Conservation (phyloP, 2,113 vertebrate species). For the Promerops cafer region DNA sequence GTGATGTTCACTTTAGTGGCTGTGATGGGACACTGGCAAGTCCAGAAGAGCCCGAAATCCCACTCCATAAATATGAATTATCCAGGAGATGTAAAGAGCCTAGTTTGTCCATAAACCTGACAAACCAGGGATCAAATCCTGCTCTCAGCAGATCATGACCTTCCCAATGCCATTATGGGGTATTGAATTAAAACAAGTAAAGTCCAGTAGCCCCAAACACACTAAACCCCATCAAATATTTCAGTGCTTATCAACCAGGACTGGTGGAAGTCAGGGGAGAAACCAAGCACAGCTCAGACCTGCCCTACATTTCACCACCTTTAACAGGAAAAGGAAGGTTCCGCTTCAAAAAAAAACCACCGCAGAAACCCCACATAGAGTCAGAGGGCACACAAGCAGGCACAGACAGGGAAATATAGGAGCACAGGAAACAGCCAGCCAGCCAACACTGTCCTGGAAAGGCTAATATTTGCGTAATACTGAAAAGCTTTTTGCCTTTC, state of each 20-base stretch:
- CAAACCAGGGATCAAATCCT: neutral
- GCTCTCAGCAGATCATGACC: neutral
- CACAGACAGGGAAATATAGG: neutral
- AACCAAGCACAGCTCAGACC: neutral
- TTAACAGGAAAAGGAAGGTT: neutral
- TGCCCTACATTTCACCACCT: neutral
- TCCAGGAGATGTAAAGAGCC: neutral
- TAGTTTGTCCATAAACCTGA: neutral
- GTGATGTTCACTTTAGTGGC: neutral
- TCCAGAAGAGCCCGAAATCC: neutral
- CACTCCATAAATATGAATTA: neutral
- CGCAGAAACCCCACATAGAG: neutral
- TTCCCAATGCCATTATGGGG: neutral
- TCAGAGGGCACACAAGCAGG: neutral
- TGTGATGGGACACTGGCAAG: neutral
- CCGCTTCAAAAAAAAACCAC: neutral
- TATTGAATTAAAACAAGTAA: neutral
- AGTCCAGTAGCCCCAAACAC: neutral
- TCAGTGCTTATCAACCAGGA: neutral
- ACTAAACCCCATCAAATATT: neutral
- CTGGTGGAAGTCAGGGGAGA: neutral
- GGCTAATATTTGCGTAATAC: neutral
- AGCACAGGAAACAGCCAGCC: neutral
- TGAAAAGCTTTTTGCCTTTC: slow-evolving; percentile 26
- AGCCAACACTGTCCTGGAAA: neutral